These are phyloP conservation scores for Salvelinus sp. DNA, from an alignment of 2,113 vertebrate species.

Conservation along the genomic window DNA sequence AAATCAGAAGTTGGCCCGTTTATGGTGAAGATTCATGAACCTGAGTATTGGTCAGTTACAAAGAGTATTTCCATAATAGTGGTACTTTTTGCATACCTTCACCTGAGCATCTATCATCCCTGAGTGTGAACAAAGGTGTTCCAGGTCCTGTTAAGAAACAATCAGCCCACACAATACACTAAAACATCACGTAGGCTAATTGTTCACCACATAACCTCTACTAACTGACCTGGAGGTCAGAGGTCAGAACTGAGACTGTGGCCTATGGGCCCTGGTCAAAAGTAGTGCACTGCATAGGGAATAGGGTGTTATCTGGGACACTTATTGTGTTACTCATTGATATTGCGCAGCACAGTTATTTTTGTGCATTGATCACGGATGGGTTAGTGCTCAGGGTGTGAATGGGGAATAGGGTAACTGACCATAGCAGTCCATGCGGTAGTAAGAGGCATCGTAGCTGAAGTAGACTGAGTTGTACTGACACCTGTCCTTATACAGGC, in stretches of 20 bases:
- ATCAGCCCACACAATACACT: conserved; percentile 29
- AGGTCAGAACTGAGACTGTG: conserved; percentile 5
- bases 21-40: not conserved
- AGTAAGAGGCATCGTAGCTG: conserved; percentile 83
- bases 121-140: conserved; percentile 80
- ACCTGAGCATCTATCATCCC: conserved; percentile 67
- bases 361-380: conserved; percentile 4
- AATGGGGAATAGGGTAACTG: conserved; percentile 62
- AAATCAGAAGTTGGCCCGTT: not conserved
- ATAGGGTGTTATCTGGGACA: not conserved
- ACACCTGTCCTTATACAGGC: conserved; percentile 80
- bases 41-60: not conserved
- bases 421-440: conserved; percentile 89
- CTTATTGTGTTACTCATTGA: conserved; percentile 17
- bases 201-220: not conserved
- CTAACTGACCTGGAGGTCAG: not conserved
- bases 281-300: no score
- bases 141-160: conserved; percentile 82
- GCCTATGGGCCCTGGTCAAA: no score
- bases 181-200: conserved; percentile 4
- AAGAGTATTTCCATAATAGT: not conserved
- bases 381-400: conserved; percentile 38
- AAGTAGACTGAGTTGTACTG: conserved; percentile 89
- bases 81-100: conserved; percentile 70
- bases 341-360: not conserved